These are phyloP conservation scores for Stigmatopora argus DNA, from an alignment of 2,113 vertebrate genomes.

Conservation along the genomic window DNA sequence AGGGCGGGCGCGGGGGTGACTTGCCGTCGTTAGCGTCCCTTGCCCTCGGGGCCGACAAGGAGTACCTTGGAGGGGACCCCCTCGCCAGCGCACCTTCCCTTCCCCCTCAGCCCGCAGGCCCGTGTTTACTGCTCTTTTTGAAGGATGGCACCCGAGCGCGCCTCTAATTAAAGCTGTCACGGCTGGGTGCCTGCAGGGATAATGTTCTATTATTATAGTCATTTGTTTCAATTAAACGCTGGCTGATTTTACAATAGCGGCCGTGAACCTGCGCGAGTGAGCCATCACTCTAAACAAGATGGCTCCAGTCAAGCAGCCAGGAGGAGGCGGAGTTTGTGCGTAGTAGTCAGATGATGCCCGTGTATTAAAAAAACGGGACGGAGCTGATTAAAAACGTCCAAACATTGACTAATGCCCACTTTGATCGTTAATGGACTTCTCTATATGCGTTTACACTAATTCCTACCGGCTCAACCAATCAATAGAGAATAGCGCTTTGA, in stretches of 20 bases:
- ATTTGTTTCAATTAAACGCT: conserved; percentile 99
- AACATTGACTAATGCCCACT: background rate
- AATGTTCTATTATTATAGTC: conserved; percentile 99
- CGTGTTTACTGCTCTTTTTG: conserved; percentile 79
- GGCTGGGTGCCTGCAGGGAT: conserved; percentile 94
- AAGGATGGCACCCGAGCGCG: conserved; percentile 91
- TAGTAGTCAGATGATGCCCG: conserved; percentile 22
- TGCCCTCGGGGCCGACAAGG: conserved; percentile 69
- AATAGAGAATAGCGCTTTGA: background rate
- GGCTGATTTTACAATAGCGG: conserved; percentile 98
- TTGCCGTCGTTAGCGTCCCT: conserved; percentile 64
- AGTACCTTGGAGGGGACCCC: conserved; percentile 54
- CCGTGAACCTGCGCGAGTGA: conserved; percentile 91
- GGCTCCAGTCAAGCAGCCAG: conserved; percentile 77
- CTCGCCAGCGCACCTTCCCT: background rate
- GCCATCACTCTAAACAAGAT: conserved; percentile 97
- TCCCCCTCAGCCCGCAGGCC: conserved; percentile 52
- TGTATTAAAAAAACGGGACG: conserved; percentile 1
- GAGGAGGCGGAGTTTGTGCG: conserved; percentile 12
- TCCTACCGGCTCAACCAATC: background rate
- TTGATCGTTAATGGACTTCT: background rate
- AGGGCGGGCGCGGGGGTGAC: conserved; percentile 17
- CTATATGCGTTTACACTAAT: conserved; percentile 4
- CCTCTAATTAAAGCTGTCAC: conserved; percentile 99
- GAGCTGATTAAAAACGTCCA: background rate